Percentiles rank a stretch among this genome's conserved stretches.
phyloP scores from a whole-genome alignment of 2,113 vertebrate genomes.

The Panthera tigris region DNA sequence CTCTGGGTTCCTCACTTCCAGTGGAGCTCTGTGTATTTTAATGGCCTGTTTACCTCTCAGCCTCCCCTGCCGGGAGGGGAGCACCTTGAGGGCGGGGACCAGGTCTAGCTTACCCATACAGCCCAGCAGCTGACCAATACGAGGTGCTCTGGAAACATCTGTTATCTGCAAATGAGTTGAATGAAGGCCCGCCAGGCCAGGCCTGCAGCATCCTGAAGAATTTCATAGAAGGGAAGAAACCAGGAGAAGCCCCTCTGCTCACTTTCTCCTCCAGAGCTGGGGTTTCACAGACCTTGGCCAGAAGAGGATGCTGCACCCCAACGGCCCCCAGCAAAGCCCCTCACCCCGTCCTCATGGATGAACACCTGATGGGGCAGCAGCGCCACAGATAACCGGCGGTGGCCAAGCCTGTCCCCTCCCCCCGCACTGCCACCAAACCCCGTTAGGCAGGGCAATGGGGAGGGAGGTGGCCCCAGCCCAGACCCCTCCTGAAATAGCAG shows the following conservation, averaged over 20 bases:
- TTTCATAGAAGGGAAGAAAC: not conserved
- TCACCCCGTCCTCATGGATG: not conserved
- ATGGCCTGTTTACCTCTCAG: not conserved
- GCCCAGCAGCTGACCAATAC: not conserved
- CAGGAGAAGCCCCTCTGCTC: not conserved
- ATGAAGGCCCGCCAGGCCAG: not conserved
- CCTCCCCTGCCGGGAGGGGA: not conserved
- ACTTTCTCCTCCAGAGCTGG: not conserved
- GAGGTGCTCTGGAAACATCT: not conserved
- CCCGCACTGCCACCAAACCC: not conserved
- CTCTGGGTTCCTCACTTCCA: not conserved
- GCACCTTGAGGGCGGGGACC: not conserved
- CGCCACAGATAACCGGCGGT: fast-evolving
- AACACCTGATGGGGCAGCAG: not conserved
- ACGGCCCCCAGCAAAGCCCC: not conserved
- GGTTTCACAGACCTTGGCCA: not conserved
- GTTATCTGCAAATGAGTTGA: not conserved
- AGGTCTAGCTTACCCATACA: not conserved
- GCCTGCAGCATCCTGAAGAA: not conserved
- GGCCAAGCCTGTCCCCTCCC: not conserved
- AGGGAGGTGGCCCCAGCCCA: not conserved
- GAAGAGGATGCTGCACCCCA: not conserved
- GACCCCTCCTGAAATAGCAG: not conserved
- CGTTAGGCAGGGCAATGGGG: not conserved
- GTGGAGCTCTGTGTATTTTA: fast-evolving